phyloP scores from a whole-genome alignment of 30 jellyfish, hydroid and myxozoan species.

The Turritopsis rubra region DNA sequence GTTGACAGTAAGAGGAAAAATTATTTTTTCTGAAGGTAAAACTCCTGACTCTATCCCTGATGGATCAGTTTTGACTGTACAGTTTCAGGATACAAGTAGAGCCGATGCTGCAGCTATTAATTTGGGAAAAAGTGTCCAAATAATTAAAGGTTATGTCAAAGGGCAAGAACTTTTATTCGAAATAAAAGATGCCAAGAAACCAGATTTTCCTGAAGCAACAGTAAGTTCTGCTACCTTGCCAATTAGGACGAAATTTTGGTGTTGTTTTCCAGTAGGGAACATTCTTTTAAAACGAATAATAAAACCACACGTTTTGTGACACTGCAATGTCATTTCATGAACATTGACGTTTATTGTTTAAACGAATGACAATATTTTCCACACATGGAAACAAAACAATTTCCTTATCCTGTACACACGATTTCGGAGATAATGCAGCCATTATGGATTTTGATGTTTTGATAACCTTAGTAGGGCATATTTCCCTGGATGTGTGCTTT shows the following conservation, averaged over 20 bases:
- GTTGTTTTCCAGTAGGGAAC: too few species aligned
- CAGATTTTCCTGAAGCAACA: constrained; percentile 3
- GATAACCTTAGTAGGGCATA: too few species aligned
- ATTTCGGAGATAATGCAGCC: too few species aligned
- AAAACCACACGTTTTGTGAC: too few species aligned
- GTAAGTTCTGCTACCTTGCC: constrained; percentile 21
- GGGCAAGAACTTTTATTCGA: constrained; percentile 25
- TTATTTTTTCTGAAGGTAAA: constrained; percentile 18
- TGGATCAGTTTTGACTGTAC: constrained; percentile 26
- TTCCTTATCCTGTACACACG: too few species aligned
- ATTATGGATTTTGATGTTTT: too few species aligned
- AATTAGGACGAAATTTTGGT: too few species aligned
- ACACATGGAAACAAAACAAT: too few species aligned
- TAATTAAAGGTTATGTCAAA: constrained; percentile 6
- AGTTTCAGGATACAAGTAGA: constrained; percentile 31
- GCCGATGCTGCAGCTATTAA: constrained; percentile 30
- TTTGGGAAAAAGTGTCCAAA: constrained; percentile 17
- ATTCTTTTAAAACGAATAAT: neutral
- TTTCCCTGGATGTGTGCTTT: too few species aligned
- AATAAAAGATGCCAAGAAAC: constrained; percentile 18
- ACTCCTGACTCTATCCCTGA: constrained; percentile 34
- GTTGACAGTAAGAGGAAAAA: constrained; percentile 34
- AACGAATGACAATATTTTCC: too few species aligned
- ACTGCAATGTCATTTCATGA: too few species aligned
- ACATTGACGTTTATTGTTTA: too few species aligned